Conservation (phyloP, 2,113 vertebrate species). For the Psephotus haematonotus region DNA sequence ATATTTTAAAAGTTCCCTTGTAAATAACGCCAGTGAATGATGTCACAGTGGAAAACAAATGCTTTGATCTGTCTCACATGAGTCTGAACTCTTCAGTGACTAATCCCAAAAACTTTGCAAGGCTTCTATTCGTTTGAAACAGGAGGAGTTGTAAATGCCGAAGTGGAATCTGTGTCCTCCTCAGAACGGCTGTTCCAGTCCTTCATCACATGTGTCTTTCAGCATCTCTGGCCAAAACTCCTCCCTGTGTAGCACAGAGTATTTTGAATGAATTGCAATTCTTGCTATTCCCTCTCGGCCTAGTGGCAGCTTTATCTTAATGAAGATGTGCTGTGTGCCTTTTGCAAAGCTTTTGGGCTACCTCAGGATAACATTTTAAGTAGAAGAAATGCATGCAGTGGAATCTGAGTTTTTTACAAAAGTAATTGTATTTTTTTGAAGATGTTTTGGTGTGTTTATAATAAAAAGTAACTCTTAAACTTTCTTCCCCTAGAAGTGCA, state of each 20-base stretch:
- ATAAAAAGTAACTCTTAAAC: neutral
- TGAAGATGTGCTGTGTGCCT: neutral
- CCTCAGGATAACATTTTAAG: neutral
- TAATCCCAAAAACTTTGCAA: neutral
- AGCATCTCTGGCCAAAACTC: neutral
- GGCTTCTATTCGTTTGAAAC: neutral
- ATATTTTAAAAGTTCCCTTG: neutral
- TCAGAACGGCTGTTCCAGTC: accelerated
- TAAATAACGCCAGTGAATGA: neutral
- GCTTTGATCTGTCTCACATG: slow-evolving; percentile 52
- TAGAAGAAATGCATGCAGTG: neutral
- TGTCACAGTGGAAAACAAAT: neutral
- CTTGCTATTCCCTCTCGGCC: neutral
- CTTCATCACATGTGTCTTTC: neutral
- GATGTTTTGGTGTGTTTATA: neutral
- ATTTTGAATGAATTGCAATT: neutral
- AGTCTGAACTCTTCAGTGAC: neutral
- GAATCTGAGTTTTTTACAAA: neutral
- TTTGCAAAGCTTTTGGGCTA: neutral
- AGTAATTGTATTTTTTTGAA: neutral
- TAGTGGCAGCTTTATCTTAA: neutral
- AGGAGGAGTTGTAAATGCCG: neutral
- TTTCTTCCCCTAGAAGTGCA: neutral
- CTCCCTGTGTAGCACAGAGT: neutral
- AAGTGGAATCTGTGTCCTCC: neutral